Conservation (phyloP, 1,140 invertebrate species). For the Heterodera schachtii region DNA sequence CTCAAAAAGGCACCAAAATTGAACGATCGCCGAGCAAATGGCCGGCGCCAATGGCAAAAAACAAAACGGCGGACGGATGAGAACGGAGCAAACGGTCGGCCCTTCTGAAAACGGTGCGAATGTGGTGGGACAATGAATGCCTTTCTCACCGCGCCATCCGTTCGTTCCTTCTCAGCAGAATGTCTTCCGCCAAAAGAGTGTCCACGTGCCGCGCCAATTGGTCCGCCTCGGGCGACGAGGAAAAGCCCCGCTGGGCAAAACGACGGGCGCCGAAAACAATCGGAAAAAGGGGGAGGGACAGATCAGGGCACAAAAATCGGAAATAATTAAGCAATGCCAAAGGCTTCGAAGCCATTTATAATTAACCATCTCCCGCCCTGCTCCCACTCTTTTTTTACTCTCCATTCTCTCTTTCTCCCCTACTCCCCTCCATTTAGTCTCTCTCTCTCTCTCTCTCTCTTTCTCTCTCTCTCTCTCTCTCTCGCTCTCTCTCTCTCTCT, state of each 20-base stretch:
- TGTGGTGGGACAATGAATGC: neutral
- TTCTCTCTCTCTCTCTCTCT: too few relatives aligned
- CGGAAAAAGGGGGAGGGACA: neutral
- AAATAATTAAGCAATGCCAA: too few relatives aligned
- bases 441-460: too few relatives aligned
- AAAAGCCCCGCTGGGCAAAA: conserved; percentile 39
- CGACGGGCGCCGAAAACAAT: conserved; percentile 34
- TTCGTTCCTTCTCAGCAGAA: conserved; percentile 38
- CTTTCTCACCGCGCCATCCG: conserved; percentile 33
- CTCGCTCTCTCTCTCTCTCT: neutral
- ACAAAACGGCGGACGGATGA: conserved; percentile 7
- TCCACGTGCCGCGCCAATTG: conserved; percentile 32
- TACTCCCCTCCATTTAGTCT: too few relatives aligned
- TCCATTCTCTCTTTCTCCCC: too few relatives aligned
- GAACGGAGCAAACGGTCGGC: conserved; percentile 21
- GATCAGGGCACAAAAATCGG: too few relatives aligned
- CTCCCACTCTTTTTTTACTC: too few relatives aligned
- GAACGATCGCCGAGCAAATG: conserved; percentile 30
- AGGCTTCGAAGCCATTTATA: too few relatives aligned
- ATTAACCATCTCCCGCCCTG: too few relatives aligned
- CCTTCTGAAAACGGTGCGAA: conserved; percentile 7
- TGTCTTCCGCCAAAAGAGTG: conserved; percentile 39
- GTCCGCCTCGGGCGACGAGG: conserved; percentile 32
- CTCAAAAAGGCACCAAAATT: neutral
- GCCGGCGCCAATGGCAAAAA: conserved; percentile 29